A percentile compares a stretch with the other conserved stretches of the same genome.
phyloP scores from a whole-genome alignment of 2,113 vertebrate species.

The Zosterops hypoxanthus region DNA sequence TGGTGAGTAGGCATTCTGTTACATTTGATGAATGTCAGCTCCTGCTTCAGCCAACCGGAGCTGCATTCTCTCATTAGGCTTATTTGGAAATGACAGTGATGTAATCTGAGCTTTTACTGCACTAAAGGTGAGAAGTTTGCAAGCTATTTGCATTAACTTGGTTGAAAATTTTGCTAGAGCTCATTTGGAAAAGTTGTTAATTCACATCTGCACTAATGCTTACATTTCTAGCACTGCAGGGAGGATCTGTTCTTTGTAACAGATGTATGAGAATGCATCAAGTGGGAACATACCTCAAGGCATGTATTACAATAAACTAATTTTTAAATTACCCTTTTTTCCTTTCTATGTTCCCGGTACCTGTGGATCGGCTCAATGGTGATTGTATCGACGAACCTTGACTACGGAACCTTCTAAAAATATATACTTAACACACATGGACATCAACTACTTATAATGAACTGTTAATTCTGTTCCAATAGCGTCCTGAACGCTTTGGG shows the following conservation, averaged over 20 bases:
- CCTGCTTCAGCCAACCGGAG: constrained; percentile 66
- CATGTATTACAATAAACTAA: constrained; percentile 88
- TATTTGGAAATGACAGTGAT: constrained; percentile 68
- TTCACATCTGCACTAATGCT: constrained; percentile 84
- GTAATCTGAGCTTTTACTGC: constrained; percentile 67
- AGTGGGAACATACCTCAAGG: constrained; percentile 87
- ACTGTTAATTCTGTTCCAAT: constrained; percentile 84
- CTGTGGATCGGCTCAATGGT: constrained; percentile 99
- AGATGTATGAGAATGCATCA: constrained; percentile 86
- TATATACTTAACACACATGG: constrained; percentile 88
- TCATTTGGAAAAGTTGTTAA: constrained; percentile 78
- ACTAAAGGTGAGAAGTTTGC: constrained; percentile 71
- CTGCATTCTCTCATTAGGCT: constrained; percentile 67
- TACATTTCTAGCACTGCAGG: constrained; percentile 83
- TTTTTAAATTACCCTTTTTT: constrained; percentile 99
- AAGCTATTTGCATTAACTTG: constrained; percentile 75
- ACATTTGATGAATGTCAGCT: constrained; percentile 70
- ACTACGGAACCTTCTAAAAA: constrained; percentile 93
- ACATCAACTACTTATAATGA: constrained; percentile 86
- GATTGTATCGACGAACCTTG: constrained; percentile 98
- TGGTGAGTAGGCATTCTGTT: constrained; percentile 81
- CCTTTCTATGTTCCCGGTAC: constrained; percentile 99
- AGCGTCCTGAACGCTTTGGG: constrained; percentile 97
- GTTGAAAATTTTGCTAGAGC: constrained; percentile 78
- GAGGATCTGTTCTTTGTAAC: constrained; percentile 84